phyloP scores from a whole-genome alignment of 2,797 vertebrate genomes.

The Furcifer pardalis region DNA sequence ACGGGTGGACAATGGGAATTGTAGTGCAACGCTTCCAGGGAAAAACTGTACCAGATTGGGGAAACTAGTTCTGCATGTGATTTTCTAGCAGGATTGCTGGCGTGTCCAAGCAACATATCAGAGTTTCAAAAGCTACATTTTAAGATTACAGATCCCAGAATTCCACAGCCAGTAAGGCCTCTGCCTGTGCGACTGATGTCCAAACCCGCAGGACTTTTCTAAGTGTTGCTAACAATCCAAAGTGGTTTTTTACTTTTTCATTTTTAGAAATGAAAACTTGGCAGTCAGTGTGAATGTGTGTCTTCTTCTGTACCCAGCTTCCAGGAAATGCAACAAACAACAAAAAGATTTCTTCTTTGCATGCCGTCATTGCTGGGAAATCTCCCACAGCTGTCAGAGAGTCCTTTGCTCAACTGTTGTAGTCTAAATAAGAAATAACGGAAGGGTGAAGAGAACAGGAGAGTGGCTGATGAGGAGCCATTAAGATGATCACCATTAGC shows the following conservation, averaged over 20 bases:
- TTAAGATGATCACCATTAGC: background rate
- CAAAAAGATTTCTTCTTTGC: background rate
- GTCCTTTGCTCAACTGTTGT: background rate
- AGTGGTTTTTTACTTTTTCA: too few species aligned
- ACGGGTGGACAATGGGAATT: too few species aligned
- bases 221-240: too few species aligned
- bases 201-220: too few species aligned
- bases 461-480: background rate
- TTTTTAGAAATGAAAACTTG: background rate
- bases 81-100: background rate
- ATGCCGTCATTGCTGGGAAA: constrained; percentile 9
- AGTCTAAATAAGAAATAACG: background rate
- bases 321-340: constrained; percentile 5
- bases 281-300: background rate
- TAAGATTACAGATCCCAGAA: too few species aligned
- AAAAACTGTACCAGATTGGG: too few species aligned
- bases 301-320: background rate
- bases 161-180: too few species aligned
- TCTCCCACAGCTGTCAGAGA: background rate
- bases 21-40: too few species aligned
- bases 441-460: too few species aligned
- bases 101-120: background rate
- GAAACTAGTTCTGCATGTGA: too few species aligned
- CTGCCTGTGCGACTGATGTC: too few species aligned
- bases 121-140: too few species aligned